Evolutionary conservation across 2,797 vertebrate genomes (phyloP), one percentile per base, ranked within the genome.

Genomic region (Rousettus madagascariensis): DNA sequence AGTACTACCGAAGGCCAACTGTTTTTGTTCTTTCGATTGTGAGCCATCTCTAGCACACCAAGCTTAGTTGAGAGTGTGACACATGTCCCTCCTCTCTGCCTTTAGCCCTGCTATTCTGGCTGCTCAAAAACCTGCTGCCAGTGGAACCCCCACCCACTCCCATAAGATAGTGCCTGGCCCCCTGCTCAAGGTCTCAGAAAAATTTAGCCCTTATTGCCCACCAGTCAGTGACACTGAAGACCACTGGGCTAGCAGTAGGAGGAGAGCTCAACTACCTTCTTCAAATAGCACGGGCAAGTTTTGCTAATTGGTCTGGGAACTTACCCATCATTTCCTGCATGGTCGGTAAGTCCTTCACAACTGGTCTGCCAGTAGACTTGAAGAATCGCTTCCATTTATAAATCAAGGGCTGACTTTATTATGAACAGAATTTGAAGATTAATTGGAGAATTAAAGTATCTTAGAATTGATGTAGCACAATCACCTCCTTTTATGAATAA

Each of bases 361-460:
- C 9, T 33, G 36, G 74, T 79, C 17, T 77, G 43, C 28, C 36
- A 74, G 30, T 1, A 66, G 55, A 87, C 36, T 79, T 89, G 61
- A 87, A 24, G 24, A 84, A 92, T 10, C 17, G 28, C 36, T 66
- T 91, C 30, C 10, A 7, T 49, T 85, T 94, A 59, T 61, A 72
- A 90, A 88, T 72, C 49, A 69, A 85, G 30, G 20, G 7, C 57
- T 82, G 41, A 26, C 51, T 85, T 82, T 75, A 79, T 30, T 72
- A 68, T 63, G 26, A 92, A 2, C 24, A 85, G 46, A 85, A 69
- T 63, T 93, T 95, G 78, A 96, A 8, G 36, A 78, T 72, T 75
- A 72, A 43, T 28, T 68, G 30, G 36, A 65, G 79, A 85, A 91
- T 71, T 36, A 95, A 74, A 80, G 55, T 84, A 36, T 41, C 51